Base-by-base conservation (phyloP, 2,113 vertebrate genomes). In the Lepus americanus region DNA sequence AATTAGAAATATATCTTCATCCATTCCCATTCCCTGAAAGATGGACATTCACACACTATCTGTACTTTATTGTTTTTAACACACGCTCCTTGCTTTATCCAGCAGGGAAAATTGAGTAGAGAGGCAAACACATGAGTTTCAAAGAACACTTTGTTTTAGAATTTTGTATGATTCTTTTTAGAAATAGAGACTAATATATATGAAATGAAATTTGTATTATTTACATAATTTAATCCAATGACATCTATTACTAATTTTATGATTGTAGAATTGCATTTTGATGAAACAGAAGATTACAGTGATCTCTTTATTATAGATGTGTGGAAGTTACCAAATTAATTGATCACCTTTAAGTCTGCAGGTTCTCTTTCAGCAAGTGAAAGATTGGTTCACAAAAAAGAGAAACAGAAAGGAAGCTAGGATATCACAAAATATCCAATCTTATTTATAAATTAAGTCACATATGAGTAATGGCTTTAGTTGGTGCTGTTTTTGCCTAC, bases 1-100 rank as follows among this genome's bases (percentile, higher is more conserved):
- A 91, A 95, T 83, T 85, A 89, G 67, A 92, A 96, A 73, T 74
- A 77, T 33, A 53, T 84, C 66, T 94, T 94, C n/a, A 78, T 80
- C 36, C 85, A 74, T 70, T 90, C 87, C 61, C 13, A 80, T 86
- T 10, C 66, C 49, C n/a, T 69, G 64, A 94, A 97, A 93, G 72
- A 89, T 93, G 74, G 67, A 86, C 85, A 79, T 94, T 77, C 39
- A 36, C 31, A 74, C 31, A 9, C 74, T 82, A 69, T 92, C 89
- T 96, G 29, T 79, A 51, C 64, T 81, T 88, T 81, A 84, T 87
- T 89, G 25, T 96, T 84, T 53, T 96, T 67, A 53, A 33, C 67
- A 81, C 36, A 70, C 12, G 74, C 11, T 55, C 39, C 63, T 16
- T 36, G 83, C 25, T 11, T 53, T 6, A 8, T 11, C 29, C 36